These are phyloP conservation scores for Dorcus parallelipipedus DNA, from an alignment of 2,888 invertebrate genomes.

Conservation along the genomic window DNA sequence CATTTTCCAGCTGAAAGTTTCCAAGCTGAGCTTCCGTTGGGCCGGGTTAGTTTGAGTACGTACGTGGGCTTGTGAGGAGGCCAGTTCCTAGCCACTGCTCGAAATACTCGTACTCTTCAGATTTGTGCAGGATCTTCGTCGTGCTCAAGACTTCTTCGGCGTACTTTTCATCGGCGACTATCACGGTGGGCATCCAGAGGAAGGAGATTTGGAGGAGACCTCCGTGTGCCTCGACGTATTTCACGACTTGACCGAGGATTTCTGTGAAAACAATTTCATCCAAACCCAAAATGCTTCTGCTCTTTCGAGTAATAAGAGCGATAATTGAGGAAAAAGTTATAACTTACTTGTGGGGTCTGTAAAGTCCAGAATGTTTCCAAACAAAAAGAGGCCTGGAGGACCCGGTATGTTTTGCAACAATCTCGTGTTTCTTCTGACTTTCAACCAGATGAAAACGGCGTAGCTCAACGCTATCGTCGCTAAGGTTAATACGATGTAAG, in stretches of 20 bases:
- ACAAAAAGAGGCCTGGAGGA: not conserved
- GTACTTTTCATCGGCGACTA: slow-evolving; percentile 20
- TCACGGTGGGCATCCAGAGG: slow-evolving; percentile 13
- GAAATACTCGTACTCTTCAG: slow-evolving; percentile 29
- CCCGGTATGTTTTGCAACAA: slow-evolving; percentile 5
- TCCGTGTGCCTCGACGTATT: slow-evolving; percentile 17
- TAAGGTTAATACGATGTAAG: no score
- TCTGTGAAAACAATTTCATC: slow-evolving; percentile 10
- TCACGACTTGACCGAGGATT: slow-evolving; percentile 12
- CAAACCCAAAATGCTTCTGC: not conserved
- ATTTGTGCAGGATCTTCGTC: slow-evolving; percentile 31
- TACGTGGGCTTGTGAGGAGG: slow-evolving; percentile 32
- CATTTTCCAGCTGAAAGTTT: slow-evolving; percentile 27
- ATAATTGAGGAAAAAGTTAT: no score
- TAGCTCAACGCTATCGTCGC: no score
- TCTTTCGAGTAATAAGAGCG: not conserved
- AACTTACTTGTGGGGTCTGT: not conserved
- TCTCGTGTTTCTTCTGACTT: not conserved
- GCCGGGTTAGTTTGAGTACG: slow-evolving; percentile 29
- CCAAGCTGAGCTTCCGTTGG: slow-evolving; percentile 25
- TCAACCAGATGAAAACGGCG: not conserved
- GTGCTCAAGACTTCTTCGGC: slow-evolving; percentile 29
- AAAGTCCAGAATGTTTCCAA: slow-evolving; percentile 2
- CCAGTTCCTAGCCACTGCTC: slow-evolving; percentile 34
- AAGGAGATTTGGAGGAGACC: slow-evolving; percentile 11